These are phyloP conservation scores for Platycheirus rosarum DNA, from an alignment of 2,888 invertebrate genomes.

Conservation along the genomic window DNA sequence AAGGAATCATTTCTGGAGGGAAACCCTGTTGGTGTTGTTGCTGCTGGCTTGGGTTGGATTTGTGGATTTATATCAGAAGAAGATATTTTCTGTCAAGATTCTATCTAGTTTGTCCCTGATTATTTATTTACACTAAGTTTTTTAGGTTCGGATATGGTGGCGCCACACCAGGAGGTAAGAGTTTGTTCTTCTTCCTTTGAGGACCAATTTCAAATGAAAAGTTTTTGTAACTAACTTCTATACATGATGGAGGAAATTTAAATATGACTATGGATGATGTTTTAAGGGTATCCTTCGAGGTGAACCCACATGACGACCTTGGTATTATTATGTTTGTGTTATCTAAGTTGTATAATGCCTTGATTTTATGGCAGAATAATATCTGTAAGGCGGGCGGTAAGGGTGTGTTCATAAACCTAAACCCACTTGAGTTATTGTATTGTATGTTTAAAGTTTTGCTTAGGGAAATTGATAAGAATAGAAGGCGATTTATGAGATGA, in stretches of 20 bases:
- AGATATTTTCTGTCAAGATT: slow-evolving; percentile 52
- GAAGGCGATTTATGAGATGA: slow-evolving; percentile 3
- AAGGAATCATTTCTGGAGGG: slow-evolving; percentile 23
- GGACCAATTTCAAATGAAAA: slow-evolving; percentile 37
- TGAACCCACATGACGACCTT: slow-evolving; percentile 33
- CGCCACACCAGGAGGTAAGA: not conserved
- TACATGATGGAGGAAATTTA: slow-evolving; percentile 33
- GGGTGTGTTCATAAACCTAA: not conserved
- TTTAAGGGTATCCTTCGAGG: slow-evolving; percentile 9
- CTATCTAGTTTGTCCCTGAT: slow-evolving; percentile 58
- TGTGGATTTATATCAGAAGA: slow-evolving; percentile 15
- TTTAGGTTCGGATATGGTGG: slow-evolving; percentile 14
- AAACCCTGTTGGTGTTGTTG: not conserved
- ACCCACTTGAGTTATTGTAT: slow-evolving; percentile 1
- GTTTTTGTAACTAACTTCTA: slow-evolving; percentile 28
- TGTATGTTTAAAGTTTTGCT: not conserved
- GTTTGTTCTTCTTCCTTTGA: not conserved
- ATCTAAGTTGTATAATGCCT: slow-evolving; percentile 10
- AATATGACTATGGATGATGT: slow-evolving; percentile 52
- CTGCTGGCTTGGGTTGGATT: not conserved
- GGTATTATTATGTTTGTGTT: slow-evolving; percentile 7
- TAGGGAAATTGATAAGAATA: not conserved
- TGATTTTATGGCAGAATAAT: not conserved
- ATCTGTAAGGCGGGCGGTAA: not conserved
- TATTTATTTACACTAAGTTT: slow-evolving; percentile 56